These are phyloP conservation scores for Clarias pachynema DNA, from an alignment of 2,797 vertebrate genomes.

Conservation along the genomic window DNA sequence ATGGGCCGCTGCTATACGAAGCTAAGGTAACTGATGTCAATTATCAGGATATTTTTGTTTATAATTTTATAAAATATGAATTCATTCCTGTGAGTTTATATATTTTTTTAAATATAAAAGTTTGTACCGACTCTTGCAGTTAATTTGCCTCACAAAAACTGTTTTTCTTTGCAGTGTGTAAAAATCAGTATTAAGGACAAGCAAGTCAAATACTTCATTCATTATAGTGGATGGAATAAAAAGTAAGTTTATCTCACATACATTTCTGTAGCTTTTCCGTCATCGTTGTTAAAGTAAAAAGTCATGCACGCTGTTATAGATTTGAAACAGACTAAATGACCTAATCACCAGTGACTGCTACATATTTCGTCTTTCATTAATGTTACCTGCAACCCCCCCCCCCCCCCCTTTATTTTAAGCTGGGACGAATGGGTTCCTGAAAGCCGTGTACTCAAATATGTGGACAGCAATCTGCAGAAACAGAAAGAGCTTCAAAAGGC, in stretches of 20 bases:
- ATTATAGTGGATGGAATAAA: constrained; percentile 99
- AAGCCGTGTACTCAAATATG: constrained; percentile 98
- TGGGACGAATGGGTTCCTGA: constrained; percentile 99
- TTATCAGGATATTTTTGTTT: not conserved
- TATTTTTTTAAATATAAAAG: not conserved
- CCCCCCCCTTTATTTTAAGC: constrained; percentile 72
- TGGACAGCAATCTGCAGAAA: constrained; percentile 98
- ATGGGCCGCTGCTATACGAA: constrained; percentile 99
- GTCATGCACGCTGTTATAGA: too few relatives aligned
- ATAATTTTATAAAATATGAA: too few relatives aligned
- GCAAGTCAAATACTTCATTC: constrained; percentile 99
- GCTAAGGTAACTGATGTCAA: constrained; percentile 84
- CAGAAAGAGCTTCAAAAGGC: constrained; percentile 99
- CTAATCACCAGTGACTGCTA: not conserved
- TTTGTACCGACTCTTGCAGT: not conserved
- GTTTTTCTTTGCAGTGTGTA: constrained; percentile 85
- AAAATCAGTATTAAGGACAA: constrained; percentile 99
- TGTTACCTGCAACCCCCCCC: constrained; percentile 18
- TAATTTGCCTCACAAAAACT: constrained; percentile 8
- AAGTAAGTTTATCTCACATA: constrained; percentile 83
- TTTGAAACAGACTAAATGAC: not conserved
- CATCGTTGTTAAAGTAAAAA: not conserved
- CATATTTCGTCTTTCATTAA: constrained; percentile 5
- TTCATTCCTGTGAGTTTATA: not conserved
- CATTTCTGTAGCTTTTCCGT: not conserved